A percentile compares a stretch with the other conserved stretches of the same genome.
Conservation (phyloP, 1,140 invertebrate species). For the Halictus rubicundus region DNA sequence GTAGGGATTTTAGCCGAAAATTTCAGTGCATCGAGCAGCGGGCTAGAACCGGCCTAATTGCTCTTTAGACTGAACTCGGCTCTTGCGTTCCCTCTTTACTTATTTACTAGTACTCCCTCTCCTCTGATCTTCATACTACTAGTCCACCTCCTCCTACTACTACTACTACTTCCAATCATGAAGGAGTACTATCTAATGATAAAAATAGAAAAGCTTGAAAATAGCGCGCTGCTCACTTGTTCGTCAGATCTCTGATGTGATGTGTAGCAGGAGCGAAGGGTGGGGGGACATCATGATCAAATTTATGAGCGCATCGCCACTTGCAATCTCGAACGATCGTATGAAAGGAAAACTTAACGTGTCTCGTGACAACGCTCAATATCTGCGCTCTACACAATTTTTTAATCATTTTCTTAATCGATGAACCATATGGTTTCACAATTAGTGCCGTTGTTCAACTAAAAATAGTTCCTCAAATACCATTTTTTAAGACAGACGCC, state of each 20-base stretch:
- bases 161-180: constrained; percentile 63
- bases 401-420: no score
- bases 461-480: no score
- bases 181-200: constrained; percentile 72
- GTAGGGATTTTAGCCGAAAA: constrained; percentile 39
- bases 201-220: constrained; percentile 76
- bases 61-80: constrained; percentile 71
- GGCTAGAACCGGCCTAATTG: constrained; percentile 54
- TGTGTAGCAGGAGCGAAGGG: neutral
- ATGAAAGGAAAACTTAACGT: no score
- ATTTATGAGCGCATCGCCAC: constrained; percentile 26
- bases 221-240: constrained; percentile 58
- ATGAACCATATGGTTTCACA: no score
- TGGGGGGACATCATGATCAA: neutral
- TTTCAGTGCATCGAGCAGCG: constrained; percentile 23
- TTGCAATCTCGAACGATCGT: neutral
- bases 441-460: no score
- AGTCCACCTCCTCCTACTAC: constrained; percentile 56
- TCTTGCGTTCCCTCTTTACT: constrained; percentile 75
- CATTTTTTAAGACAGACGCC: no score
- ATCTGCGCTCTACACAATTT: no score
- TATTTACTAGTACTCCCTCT: constrained; percentile 76
- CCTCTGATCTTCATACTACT: constrained; percentile 56
- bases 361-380: no score
- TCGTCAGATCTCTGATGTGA: constrained; percentile 47